Conservation (phyloP, 2,113 vertebrate species). For the Potamarius usumacintae region DNA sequence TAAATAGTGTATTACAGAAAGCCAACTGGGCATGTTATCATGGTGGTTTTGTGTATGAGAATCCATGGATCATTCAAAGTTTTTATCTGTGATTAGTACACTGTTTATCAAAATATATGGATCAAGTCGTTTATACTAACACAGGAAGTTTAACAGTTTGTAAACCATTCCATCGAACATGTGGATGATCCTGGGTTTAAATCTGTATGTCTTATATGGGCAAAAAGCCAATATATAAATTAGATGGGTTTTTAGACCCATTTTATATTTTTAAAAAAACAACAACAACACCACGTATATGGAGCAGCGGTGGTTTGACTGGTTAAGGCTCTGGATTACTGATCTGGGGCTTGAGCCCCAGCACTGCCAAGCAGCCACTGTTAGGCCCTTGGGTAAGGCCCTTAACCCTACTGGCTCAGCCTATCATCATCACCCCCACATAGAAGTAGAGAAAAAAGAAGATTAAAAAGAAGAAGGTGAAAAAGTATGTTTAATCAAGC, state of each 20-base stretch:
- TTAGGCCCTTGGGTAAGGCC: too few relatives aligned
- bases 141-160: background rate
- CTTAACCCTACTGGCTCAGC: too few relatives aligned
- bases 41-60: background rate
- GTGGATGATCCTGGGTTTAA: background rate
- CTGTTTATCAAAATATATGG: background rate
- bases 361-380: too few relatives aligned
- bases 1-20: constrained; percentile 6
- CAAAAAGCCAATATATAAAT: background rate
- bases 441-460: too few relatives aligned
- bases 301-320: too few relatives aligned
- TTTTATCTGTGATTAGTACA: background rate
- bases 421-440: too few relatives aligned
- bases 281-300: too few relatives aligned
- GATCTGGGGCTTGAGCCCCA: too few relatives aligned
- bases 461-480: too few relatives aligned
- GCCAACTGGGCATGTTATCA: constrained; percentile 7
- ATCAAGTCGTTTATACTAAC: background rate
- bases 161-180: background rate
- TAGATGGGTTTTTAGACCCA: background rate
- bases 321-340: too few relatives aligned
- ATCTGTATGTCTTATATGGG: background rate
- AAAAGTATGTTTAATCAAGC: background rate
- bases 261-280: too few relatives aligned
- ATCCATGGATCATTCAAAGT: background rate